These are phyloP conservation scores for Engystomops pustulosus DNA, from an alignment of 2,113 vertebrate species.

Conservation along the genomic window DNA sequence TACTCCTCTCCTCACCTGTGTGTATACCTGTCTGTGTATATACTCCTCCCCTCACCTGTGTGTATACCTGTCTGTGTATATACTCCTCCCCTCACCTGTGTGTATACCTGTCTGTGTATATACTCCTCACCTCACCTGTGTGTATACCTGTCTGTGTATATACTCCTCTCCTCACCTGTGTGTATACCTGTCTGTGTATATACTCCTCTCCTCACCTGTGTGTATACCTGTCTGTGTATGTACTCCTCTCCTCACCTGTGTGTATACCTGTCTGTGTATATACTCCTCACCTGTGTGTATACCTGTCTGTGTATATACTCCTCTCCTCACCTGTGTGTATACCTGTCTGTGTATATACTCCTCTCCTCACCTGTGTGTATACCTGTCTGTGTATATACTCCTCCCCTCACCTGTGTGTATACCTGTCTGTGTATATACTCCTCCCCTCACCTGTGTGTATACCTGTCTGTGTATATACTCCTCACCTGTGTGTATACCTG, in stretches of 20 bases:
- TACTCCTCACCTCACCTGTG: background rate
- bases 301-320: background rate
- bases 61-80: background rate
- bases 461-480: background rate
- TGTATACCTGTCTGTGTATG: background rate
- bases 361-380: background rate
- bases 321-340: background rate
- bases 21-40: background rate
- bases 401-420: background rate
- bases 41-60: background rate
- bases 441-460: background rate
- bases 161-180: background rate
- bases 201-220: background rate
- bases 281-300: too few species aligned
- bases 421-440: background rate
- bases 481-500: background rate
- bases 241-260: too few species aligned
- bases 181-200: background rate
- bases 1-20: background rate
- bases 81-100: background rate
- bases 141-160: background rate
- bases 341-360: background rate
- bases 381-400: background rate
- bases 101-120: background rate
- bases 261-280: background rate